These are phyloP conservation scores for Cabera pusaria DNA, from an alignment of 2,888 invertebrate species.

Conservation along the genomic window DNA sequence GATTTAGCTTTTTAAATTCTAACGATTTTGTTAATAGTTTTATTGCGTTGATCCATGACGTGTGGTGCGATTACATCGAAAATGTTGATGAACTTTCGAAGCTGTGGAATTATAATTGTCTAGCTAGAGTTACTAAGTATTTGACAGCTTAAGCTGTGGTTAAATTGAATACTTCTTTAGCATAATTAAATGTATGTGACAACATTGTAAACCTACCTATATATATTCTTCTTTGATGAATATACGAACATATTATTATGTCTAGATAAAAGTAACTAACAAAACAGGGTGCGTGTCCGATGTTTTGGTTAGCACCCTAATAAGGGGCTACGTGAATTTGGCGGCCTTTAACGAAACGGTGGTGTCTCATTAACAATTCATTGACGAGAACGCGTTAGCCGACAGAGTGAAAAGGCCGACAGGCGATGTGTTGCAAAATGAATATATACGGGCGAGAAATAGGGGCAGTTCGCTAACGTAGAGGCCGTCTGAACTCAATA, in stretches of 20 bases:
- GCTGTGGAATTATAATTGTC: too few species aligned
- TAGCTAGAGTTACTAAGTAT: too few species aligned
- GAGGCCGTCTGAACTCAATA: conserved; percentile 68
- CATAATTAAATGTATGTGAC: too few species aligned
- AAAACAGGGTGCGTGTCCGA: conserved; percentile 57
- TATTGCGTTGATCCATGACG: conserved; percentile 47
- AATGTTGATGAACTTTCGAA: too few species aligned
- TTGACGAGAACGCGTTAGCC: conserved; percentile 66
- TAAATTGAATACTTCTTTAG: too few species aligned
- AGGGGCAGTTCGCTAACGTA: conserved; percentile 76
- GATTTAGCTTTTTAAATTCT: conserved; percentile 58
- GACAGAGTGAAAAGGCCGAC: conserved; percentile 72
- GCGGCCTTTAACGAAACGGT: conserved; percentile 78
- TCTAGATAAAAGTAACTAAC: conserved; percentile 24
- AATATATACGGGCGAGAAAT: conserved; percentile 81
- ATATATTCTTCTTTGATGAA: too few species aligned
- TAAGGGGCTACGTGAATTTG: conserved; percentile 65
- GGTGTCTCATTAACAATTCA: conserved; percentile 73
- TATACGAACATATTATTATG: too few species aligned
- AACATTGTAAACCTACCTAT: too few species aligned
- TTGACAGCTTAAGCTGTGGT: too few species aligned
- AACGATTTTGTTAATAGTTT: conserved; percentile 56
- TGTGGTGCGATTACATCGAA: too few species aligned
- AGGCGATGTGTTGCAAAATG: conserved; percentile 80
- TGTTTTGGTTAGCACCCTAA: conserved; percentile 68